A percentile compares a stretch with the other conserved stretches of the same genome.
Conservation (phyloP, 2,797 vertebrate genomes). For the Holocentrus rufus region DNA sequence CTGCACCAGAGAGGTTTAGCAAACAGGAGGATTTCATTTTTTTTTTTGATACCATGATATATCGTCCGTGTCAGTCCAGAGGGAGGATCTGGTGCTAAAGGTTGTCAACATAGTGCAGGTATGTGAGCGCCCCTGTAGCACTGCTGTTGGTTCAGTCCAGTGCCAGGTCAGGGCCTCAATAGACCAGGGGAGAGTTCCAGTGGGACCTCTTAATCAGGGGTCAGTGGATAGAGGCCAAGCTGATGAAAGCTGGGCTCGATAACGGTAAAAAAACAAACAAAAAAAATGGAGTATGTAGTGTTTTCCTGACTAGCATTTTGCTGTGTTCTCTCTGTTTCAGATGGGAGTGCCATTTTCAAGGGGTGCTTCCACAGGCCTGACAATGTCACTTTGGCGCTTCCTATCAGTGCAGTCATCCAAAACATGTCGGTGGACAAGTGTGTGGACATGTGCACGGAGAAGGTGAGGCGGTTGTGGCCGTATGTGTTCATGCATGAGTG, state of each 20-base stretch:
- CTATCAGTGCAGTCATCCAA: constrained; percentile 83
- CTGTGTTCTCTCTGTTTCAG: constrained; percentile 75
- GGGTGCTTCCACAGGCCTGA: constrained; percentile 91
- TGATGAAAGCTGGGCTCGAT: constrained; percentile 40
- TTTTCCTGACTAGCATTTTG: constrained; percentile 21
- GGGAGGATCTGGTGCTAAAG: constrained; percentile 44
- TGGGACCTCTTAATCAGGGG: constrained; percentile 50
- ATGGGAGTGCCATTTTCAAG: constrained; percentile 95
- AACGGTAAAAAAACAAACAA: constrained; percentile 20
- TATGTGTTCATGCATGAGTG: constrained; percentile 4
- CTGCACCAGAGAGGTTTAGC: background rate
- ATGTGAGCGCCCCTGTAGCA: constrained; percentile 10
- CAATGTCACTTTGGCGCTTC: constrained; percentile 90
- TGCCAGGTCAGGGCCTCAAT: constrained; percentile 49
- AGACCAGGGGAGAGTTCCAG: constrained; percentile 39
- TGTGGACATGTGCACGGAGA: constrained; percentile 94
- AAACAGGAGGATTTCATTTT: background rate
- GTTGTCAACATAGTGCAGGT: constrained; percentile 50
- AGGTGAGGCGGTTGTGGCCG: constrained; percentile 76
- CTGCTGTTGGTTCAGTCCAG: constrained; percentile 33
- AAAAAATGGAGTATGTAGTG: constrained; percentile 13
- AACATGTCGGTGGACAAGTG: constrained; percentile 99
- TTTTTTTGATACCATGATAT: constrained; percentile 24
- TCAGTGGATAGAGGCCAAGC: constrained; percentile 58
- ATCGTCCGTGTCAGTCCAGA: constrained; percentile 34